Percentiles rank a stretch among this genome's conserved stretches.
These are phyloP conservation scores for Macrosoma leucophasiata DNA, from an alignment of 2,888 invertebrate genomes.

Conservation along the genomic window DNA sequence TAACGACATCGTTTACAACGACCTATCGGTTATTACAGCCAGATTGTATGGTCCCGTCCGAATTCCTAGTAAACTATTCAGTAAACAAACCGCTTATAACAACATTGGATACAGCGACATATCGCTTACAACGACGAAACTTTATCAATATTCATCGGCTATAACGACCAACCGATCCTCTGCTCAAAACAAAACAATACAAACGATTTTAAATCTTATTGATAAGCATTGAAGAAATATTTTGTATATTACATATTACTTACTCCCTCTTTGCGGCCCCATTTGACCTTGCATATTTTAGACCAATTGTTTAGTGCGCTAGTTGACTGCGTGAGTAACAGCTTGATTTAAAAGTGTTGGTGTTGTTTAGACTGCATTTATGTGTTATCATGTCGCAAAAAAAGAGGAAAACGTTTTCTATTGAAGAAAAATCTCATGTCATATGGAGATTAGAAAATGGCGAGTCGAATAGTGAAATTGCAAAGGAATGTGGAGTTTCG, in stretches of 20 bases:
- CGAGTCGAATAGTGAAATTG: too few species aligned
- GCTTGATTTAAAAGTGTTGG: too few species aligned
- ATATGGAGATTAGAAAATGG: too few species aligned
- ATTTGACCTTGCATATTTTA: conserved; percentile 20
- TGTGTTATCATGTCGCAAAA: too few species aligned
- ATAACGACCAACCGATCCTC: conserved; percentile 24
- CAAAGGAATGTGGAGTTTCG: too few species aligned
- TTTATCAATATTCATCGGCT: conserved; percentile 19
- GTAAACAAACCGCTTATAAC: conserved; percentile 15
- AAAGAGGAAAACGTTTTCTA: too few species aligned
- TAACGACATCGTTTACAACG: conserved; percentile 7
- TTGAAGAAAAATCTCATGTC: too few species aligned
- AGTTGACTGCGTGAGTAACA: conserved; percentile 14
- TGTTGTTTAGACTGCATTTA: too few species aligned
- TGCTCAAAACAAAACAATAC: conserved; percentile 24
- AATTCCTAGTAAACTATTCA: conserved; percentile 4
- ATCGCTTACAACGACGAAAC: conserved; percentile 7
- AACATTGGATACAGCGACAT: background rate
- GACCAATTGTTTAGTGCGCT: conserved; percentile 12
- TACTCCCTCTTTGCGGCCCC: conserved; percentile 21
- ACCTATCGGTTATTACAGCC: conserved; percentile 4
- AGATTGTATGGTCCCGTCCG: conserved; percentile 4
- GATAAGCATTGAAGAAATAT: conserved; percentile 21
- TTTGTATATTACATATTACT: too few species aligned
- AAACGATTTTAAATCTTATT: conserved; percentile 25